These are phyloP conservation scores for Orchestes rusci DNA, from an alignment of 2,888 invertebrate species.

Conservation along the genomic window DNA sequence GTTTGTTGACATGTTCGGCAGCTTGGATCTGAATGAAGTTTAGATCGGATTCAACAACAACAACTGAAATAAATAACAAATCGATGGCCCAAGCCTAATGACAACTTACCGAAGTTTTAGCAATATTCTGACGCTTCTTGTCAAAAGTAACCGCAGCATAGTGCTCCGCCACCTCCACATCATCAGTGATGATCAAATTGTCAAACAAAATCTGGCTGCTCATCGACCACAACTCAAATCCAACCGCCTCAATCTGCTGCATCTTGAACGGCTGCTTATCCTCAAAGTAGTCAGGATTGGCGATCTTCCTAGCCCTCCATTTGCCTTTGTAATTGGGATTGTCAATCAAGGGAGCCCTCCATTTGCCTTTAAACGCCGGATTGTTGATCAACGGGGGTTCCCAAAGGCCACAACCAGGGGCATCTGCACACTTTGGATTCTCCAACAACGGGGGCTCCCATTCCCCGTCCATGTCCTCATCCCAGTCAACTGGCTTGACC, in stretches of 20 bases:
- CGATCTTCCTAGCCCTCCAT: slow-evolving; percentile 82
- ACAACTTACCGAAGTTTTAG: slow-evolving; percentile 72
- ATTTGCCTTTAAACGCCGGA: slow-evolving; percentile 87
- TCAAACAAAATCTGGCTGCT: slow-evolving; percentile 91
- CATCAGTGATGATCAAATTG: slow-evolving; percentile 88
- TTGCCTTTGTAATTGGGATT: slow-evolving; percentile 95
- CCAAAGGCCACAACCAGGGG: slow-evolving; percentile 86
- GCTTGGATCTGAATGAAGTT: too few relatives aligned
- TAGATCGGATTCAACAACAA: too few relatives aligned
- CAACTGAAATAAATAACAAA: too few relatives aligned
- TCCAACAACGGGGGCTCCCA: slow-evolving; percentile 94
- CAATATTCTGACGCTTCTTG: slow-evolving; percentile 73
- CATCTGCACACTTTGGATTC: slow-evolving; percentile 74
- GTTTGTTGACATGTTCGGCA: too few relatives aligned
- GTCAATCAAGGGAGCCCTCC: slow-evolving; percentile 82
- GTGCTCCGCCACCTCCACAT: slow-evolving; percentile 62
- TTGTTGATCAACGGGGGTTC: slow-evolving; percentile 76
- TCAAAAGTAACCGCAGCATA: slow-evolving; percentile 82
- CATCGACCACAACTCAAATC: slow-evolving; percentile 99
- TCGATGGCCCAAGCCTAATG: too few relatives aligned
- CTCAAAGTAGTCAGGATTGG: slow-evolving; percentile 89
- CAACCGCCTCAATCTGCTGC: slow-evolving; percentile 89
- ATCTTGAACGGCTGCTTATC: slow-evolving; percentile 86
- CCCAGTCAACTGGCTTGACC: slow-evolving; percentile 90
- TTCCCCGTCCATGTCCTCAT: slow-evolving; percentile 95